Base-by-base conservation (phyloP, 2,797 vertebrate species). In the Tamandua tetradactyla region DNA sequence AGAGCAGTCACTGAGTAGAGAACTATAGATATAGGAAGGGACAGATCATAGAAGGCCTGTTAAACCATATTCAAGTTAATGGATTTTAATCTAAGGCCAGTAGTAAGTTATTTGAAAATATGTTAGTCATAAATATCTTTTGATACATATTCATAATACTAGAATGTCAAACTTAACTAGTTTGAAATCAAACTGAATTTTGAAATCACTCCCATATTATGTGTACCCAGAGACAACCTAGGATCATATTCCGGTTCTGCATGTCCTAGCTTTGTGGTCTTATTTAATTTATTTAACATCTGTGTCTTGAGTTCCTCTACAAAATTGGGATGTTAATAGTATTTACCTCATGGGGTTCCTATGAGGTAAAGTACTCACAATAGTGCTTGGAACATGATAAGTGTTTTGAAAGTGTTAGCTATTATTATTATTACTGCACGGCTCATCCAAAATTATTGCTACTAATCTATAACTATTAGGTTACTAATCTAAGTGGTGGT, bases 81-180 rank as follows among this genome's bases (percentile, higher is more conserved):
- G 25, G 52, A n/a, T 52, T 90, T 95, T 78, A 93, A 74, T 17
- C 52, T 62, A 92, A 74, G 49, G 20, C 18, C 18, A 86, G 22
- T 23, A 30, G 49, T 20, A 88, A 86, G 42, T 76, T 27, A 85
- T 11, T 44, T 4, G 5, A 84, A 95, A 96, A 93, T 6, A 64
- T 83, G 52, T 91, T 72, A 76, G 68, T 22, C n/a, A 30, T 40
- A 94, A 74, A 83, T 78, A 37, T 95, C 68, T 90, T 96, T 91
- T 78, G 64, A 40, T 62, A 37, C 32, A 9, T 64, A 86, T 3
- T 92, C 55, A 52, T 47, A 85, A 78, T 74, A 32, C 13, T 44
- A 1, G 59, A 92, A 94, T 93, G 89, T 92, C 74, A 44, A 52
- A 27, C 52, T 88, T 87, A 93, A 89, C 25, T 71, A 91, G n/a